Evolutionary conservation across 2,797 vertebrate genomes (phyloP), one percentile per base, ranked within the genome.

Genomic region (Sebastes kiyomatsui): DNA sequence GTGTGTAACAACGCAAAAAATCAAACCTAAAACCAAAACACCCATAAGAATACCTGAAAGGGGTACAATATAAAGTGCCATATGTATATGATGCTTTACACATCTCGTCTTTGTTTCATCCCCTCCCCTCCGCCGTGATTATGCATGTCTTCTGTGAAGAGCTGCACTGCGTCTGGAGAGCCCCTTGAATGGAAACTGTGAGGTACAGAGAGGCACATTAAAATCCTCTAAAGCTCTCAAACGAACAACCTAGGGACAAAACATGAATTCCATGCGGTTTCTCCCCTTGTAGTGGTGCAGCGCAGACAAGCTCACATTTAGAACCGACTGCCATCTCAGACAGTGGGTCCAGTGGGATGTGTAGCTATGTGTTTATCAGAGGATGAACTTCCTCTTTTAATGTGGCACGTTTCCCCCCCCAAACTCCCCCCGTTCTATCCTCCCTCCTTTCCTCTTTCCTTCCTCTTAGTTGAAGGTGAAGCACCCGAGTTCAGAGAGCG

Each of bases 11-110:
- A 87, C 84, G 79, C 78, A 84, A 88, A 92, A 94, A 95, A 95
- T 94, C 93, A 94, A 95, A 95, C 90, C 92, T 90, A 85, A 93
- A 94, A 93, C 92, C 93, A 93, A 95, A 96, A 96, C 92, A 94
- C 94, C 95, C 95, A 92, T 93, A 96, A 95, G 95, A 96, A 93
- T 94, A 96, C 94, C 94, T 96, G 93, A 96, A 96, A 96, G 95
- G 82, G 88, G 70, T 92, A 93, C 92, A 94, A 90, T 94, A 91
- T 92, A 89, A 94, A 94, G 92, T 87, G 87, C 91, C 92, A 86
- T 92, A 94, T 94, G 94, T 95, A 94, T 95, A 94, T 92, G 95
- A 90, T 87, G 94, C 95, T 93, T 95, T 94, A 95, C 95, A 95
- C 92, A 72, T 93, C 82, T 89, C 86, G 25, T 82, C 86, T 91